Percentiles rank a stretch among this genome's conserved stretches.
These are phyloP conservation scores for Saimiri boliviensis DNA, from an alignment of 2,113 vertebrate species.

Conservation along the genomic window DNA sequence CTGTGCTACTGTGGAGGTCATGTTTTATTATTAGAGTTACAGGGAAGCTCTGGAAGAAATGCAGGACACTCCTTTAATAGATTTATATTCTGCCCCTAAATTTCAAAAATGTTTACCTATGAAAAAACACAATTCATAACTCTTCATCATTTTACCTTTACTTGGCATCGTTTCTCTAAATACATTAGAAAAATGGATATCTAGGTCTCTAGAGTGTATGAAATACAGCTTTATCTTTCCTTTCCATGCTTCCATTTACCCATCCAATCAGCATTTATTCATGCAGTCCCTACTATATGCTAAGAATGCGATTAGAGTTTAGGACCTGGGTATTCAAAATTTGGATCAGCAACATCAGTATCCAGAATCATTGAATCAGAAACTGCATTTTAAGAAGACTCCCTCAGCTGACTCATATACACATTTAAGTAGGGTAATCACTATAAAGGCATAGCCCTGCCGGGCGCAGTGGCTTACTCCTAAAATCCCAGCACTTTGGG, in stretches of 20 bases:
- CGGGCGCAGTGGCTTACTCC: too few relatives aligned
- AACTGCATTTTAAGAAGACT: not conserved
- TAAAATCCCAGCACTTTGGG: too few relatives aligned
- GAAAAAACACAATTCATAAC: not conserved
- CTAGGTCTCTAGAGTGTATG: not conserved
- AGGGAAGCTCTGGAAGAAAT: not conserved
- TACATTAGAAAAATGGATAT: not conserved
- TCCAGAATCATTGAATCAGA: not conserved
- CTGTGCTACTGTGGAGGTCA: not conserved
- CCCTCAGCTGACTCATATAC: not conserved
- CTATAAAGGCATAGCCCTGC: not conserved
- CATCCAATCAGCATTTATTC: not conserved
- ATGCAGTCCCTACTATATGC: not conserved
- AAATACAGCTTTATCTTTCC: not conserved
- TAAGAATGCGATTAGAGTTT: not conserved
- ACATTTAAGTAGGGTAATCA: not conserved
- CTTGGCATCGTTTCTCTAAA: not conserved
- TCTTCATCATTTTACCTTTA: conserved; percentile 10
- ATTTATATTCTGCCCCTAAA: not conserved
- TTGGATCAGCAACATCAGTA: not conserved
- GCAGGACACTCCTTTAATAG: not conserved
- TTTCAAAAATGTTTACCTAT: not conserved
- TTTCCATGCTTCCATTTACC: not conserved
- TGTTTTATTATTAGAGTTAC: not conserved
- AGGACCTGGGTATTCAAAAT: not conserved